Conservation (phyloP, 2,888 invertebrate species). For the Pachycephus smyrnensis region DNA sequence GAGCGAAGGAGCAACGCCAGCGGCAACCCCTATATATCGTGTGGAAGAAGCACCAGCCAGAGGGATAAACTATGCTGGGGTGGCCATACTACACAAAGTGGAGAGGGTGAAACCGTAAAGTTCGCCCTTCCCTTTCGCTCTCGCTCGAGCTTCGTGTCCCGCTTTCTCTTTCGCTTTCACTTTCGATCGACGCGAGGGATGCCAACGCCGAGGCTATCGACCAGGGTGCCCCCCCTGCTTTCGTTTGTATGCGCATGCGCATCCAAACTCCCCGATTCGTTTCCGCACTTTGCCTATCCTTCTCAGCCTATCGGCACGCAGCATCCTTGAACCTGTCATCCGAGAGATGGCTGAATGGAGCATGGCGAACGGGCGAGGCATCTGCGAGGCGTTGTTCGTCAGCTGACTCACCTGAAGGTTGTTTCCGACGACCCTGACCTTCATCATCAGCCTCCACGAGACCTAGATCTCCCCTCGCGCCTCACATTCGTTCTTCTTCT, state of each 20-base stretch:
- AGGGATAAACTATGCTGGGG: too few species aligned
- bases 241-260: not conserved
- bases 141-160: constrained; percentile 14
- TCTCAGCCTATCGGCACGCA: not conserved
- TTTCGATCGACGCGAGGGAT: constrained; percentile 40
- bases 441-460: not conserved
- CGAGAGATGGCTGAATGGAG: not conserved
- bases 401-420: constrained; percentile 3
- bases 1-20: too few species aligned
- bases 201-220: constrained; percentile 33
- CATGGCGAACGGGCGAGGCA: not conserved
- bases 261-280: too few species aligned
- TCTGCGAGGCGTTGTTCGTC: not conserved
- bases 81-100: too few species aligned
- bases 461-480: too few species aligned
- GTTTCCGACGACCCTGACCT: constrained; percentile 3
- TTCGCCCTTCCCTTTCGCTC: constrained; percentile 29
- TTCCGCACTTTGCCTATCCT: not conserved
- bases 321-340: not conserved
- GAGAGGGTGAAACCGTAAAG: too few species aligned
- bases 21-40: too few species aligned
- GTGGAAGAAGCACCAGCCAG: too few species aligned
- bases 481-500: too few species aligned
- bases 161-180: constrained; percentile 39
- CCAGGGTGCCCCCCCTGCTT: not conserved